Conservation (phyloP, 2,113 vertebrate genomes). For the Sakesphorus luctuosus region DNA sequence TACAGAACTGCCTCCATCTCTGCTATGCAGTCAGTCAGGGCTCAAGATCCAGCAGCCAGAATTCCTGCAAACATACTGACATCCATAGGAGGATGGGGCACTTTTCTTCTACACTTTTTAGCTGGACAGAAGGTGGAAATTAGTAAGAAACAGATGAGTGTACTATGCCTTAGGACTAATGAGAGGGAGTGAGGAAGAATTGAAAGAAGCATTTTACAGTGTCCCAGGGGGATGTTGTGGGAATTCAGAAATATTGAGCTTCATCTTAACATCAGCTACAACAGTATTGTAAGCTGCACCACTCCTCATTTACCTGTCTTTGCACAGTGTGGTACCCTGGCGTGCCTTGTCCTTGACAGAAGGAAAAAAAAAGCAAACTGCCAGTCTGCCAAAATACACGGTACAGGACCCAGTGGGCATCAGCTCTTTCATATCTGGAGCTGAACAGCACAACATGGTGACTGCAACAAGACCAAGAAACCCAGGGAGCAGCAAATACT, state of each 20-base stretch:
- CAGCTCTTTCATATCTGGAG: not conserved
- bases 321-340: not conserved
- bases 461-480: not conserved
- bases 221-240: not conserved
- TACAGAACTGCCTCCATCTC: slow-evolving; percentile 36
- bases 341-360: not conserved
- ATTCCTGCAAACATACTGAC: slow-evolving; percentile 59
- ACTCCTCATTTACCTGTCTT: not conserved
- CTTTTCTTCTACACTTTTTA: slow-evolving; percentile 24
- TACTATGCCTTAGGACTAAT: not conserved
- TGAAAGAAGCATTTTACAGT: not conserved
- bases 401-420: not conserved
- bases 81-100: not conserved
- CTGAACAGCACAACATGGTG: not conserved
- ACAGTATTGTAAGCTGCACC: not conserved
- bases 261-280: not conserved
- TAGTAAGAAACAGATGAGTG: not conserved
- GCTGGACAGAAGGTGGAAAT: slow-evolving; percentile 21
- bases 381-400: not conserved
- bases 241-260: not conserved
- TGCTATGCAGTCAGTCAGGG: slow-evolving; percentile 29
- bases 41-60: slow-evolving; percentile 48
- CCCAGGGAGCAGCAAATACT: not conserved
- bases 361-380: not conserved
- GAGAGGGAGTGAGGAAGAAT: not conserved